phyloP scores from a whole-genome alignment of 2,888 invertebrate genomes.

The Quadriops clusia region DNA sequence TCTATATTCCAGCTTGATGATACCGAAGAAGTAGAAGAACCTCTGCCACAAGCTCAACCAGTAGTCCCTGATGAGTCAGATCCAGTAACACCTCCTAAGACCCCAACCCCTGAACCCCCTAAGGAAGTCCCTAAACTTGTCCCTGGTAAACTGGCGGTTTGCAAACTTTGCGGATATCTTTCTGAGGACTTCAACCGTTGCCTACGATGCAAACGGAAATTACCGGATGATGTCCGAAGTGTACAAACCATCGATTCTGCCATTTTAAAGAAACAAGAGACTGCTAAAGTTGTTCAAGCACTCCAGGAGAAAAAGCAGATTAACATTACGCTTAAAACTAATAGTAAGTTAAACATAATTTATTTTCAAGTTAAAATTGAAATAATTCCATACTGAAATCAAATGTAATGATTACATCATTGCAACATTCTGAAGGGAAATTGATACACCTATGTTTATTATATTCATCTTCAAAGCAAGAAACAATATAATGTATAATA shows the following conservation, averaged over 20 bases:
- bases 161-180: constrained; percentile 67
- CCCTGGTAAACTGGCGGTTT: constrained; percentile 65
- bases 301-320: too few species aligned
- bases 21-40: constrained; percentile 7
- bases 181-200: constrained; percentile 71
- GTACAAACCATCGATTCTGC: constrained; percentile 19
- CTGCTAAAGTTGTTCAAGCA: too few species aligned
- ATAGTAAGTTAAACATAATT: too few species aligned
- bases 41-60: constrained; percentile 1
- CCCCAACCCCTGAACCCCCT: constrained; percentile 45
- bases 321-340: too few species aligned
- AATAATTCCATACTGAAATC: too few species aligned
- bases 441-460: too few species aligned
- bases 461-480: too few species aligned
- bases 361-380: too few species aligned
- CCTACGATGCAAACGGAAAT: constrained; percentile 57
- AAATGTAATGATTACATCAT: too few species aligned
- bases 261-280: constrained; percentile 4
- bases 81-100: constrained; percentile 23
- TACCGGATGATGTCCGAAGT: constrained; percentile 59
- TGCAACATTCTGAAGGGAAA: too few species aligned
- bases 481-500: too few species aligned
- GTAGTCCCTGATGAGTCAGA: not conserved
- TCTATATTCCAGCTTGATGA: too few species aligned
- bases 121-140: constrained; percentile 45